Evolutionary conservation across 2,888 invertebrate genomes (phyloP), one percentile per base, ranked within the genome.

Genomic region (Hoplodrina blanda): DNA sequence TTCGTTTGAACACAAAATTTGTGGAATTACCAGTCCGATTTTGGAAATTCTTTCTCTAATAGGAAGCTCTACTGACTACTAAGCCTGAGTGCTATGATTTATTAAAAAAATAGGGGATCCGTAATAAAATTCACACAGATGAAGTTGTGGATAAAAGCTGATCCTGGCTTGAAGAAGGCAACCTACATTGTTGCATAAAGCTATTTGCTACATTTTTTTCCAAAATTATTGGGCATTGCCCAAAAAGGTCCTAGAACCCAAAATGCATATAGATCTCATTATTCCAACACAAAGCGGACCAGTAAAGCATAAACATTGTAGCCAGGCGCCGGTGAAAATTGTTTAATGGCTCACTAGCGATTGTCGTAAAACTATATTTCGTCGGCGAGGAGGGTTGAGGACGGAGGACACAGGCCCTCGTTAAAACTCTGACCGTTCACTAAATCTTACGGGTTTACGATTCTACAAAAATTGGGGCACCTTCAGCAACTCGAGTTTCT

Each of bases 401-500:
- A 76, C 55, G 64, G 83, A 79, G 82, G 86, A 83, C 85, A 89
- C 86, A 77, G 89, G 89, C 85, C 89, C 91, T 94, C 94, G 94
- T 94, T 94, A 93, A 94, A 94, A 94, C 92, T 93, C 90, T 85
- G 90, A 88, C 90, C 93, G 90, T 92, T 91, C 93, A 91, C 88
- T 95, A 94, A 94, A 94, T 94, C 94, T 94, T 94, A 88, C 84
- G 90, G 92, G 91, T 94, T 94, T 94, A 94, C 92, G 94, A 91
- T 92, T 92, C 89, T 89, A 92, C 93, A 94, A 93, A 94, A 94
- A 93, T 93, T 93, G 92, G 92, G 90, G 84, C 76, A 69, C 73
- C 78, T 69, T 69, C 55, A 69, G 54, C 25, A 46, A 46, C 46
- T 64, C 62, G 64, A 65, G 52, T 74, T 77, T 53, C 64, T 62